A percentile compares a stretch with the other conserved stretches of the same genome.
Conservation (phyloP, 1,140 invertebrate species). For the Papilio helenus region DNA sequence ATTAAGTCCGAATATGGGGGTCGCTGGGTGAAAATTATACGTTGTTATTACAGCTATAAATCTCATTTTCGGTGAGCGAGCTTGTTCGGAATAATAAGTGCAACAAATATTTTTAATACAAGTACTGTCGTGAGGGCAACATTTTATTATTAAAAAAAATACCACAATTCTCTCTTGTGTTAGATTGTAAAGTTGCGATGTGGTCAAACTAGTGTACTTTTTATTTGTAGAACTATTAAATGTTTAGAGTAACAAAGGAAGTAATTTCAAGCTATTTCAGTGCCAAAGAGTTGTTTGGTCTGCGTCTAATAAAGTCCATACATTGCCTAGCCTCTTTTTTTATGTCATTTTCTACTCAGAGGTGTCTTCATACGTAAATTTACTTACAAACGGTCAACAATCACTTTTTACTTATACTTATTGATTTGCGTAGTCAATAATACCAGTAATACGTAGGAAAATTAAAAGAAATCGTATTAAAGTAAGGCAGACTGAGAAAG, state of each 20-base stretch:
- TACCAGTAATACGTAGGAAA: background rate
- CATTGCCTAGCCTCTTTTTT: background rate
- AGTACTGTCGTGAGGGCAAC: background rate
- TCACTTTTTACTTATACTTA: background rate
- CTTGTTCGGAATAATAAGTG: conserved; percentile 69
- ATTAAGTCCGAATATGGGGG: conserved; percentile 73
- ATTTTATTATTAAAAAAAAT: background rate
- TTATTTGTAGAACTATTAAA: background rate
- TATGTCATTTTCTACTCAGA: background rate
- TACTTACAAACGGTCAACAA: no score
- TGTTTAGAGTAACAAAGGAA: background rate
- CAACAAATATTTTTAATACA: conserved; percentile 49
- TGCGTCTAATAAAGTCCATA: background rate
- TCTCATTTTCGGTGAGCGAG: conserved; percentile 70
- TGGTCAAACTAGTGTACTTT: background rate
- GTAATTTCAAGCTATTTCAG: background rate
- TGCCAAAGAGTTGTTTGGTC: no score
- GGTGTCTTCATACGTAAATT: no score
- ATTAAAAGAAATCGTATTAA: conserved; percentile 47
- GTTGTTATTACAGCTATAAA: conserved; percentile 79
- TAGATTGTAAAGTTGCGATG: background rate
- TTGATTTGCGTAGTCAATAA: conserved; percentile 3
- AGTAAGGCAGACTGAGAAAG: conserved; percentile 27
- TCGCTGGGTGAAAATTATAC: conserved; percentile 76
- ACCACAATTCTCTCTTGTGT: background rate